Evolutionary conservation across 2,888 invertebrate species (phyloP), one percentile per base, ranked within the genome.

Genomic region (Volucella bombylans): DNA sequence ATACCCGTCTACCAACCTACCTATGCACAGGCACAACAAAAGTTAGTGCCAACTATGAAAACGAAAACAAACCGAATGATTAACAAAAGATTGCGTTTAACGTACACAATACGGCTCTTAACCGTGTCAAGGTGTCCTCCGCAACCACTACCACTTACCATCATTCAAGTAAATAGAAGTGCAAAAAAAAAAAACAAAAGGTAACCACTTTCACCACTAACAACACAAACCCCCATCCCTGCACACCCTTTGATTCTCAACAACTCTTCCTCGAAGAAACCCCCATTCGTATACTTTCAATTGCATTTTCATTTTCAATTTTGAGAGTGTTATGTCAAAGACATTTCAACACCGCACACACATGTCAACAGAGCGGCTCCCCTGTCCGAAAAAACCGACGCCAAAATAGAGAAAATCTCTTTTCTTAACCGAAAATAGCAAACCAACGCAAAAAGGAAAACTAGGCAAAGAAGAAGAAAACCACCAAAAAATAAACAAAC

Each of bases 231-330:
- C 6, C 31, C 31, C 31, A 31, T 31, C 31, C 31, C 31, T 31
- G 6, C 31, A 6, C 4, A 4, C 0, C 6, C 6, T 23, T 14
- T 43, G 4, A 71, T 65, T 18, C 45, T 47, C 64, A 47, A 55
- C 73, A 73, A 39, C 11, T 23, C 18, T 3, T 47, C 55, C 11
- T 9, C n/a, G n/a, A 4, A 39, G 38, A 59, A 23, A 9, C 71
- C 67, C 49, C 49, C 71, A 68, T 18, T 45, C 72, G 14, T 15
- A 57, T 64, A 57, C 62, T 77, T 82, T 73, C 77, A 72, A 77
- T 77, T 82, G 77, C 61, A 23, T 77, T 82, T 82, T 82, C 61
- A 23, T 77, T 82, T 82, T 72, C 77, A 77, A 82, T 77, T 76
- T 77, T 23, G 55, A 62, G 55, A 82, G 72, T 77, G 77, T 73